Percentiles rank a stretch among this genome's conserved stretches.
Conservation (phyloP, 1,140 invertebrate species). For the Calliphora vicina region DNA sequence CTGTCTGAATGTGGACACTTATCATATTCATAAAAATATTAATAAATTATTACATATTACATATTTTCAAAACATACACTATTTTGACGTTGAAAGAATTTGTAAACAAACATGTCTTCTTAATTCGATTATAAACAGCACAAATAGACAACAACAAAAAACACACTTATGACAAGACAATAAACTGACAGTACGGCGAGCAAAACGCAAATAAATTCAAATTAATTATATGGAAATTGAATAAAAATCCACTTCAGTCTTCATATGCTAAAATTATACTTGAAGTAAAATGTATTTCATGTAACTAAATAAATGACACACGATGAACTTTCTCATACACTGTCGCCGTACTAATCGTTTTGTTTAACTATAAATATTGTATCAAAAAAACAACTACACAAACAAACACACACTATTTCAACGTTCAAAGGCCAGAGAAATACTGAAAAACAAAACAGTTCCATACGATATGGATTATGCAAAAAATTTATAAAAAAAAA, state of each 20-base stretch:
- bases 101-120: conserved; percentile 11
- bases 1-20: not conserved
- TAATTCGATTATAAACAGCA: not conserved
- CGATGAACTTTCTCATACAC: not conserved
- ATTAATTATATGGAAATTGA: conserved; percentile 3
- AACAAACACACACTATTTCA: not conserved
- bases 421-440: conserved; percentile 8
- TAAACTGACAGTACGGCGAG: not conserved
- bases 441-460: not conserved
- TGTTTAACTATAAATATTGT: not conserved
- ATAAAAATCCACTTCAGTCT: not conserved
- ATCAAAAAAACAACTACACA: not conserved
- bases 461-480: not conserved
- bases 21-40: too few relatives aligned
- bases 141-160: too few relatives aligned
- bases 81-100: conserved; percentile 1
- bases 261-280: not conserved
- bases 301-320: not conserved
- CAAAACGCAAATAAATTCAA: not conserved
- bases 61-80: not conserved
- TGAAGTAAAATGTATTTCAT: not conserved
- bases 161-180: not conserved
- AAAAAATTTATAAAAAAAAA: not conserved
- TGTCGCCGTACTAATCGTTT: not conserved
- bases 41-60: not conserved